These are phyloP conservation scores for Drosophila falleni DNA, from an alignment of 2,888 invertebrate genomes.

Conservation along the genomic window DNA sequence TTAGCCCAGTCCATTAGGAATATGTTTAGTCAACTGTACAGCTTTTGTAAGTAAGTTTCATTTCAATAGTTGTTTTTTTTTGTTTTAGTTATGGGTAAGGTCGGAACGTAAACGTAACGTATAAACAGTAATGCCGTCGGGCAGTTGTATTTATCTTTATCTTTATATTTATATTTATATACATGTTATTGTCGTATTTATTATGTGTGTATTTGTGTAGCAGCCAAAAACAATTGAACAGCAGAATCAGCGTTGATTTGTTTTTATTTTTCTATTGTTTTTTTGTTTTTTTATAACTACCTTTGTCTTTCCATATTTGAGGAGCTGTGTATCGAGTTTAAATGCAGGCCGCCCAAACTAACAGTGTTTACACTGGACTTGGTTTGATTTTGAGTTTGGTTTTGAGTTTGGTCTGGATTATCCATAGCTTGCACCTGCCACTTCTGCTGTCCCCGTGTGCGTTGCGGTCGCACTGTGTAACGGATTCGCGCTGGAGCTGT, in stretches of 20 bases:
- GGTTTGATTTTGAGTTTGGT: slow-evolving; percentile 47
- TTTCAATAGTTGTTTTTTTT: slow-evolving; percentile 22
- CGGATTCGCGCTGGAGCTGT: slow-evolving; percentile 77
- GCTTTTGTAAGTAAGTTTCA: slow-evolving; percentile 62
- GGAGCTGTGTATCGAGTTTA: slow-evolving; percentile 71
- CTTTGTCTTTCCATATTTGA: slow-evolving; percentile 78
- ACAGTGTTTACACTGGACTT: slow-evolving; percentile 67
- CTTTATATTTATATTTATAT: slow-evolving; percentile 13
- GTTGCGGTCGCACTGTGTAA: slow-evolving; percentile 85
- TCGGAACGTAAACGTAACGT: slow-evolving; percentile 69
- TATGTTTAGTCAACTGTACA: slow-evolving; percentile 77
- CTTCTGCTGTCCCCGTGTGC: slow-evolving; percentile 86
- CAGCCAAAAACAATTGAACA: slow-evolving; percentile 64
- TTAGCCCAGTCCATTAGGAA: slow-evolving; percentile 62
- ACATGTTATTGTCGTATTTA: slow-evolving; percentile 27
- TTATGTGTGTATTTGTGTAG: slow-evolving; percentile 65
- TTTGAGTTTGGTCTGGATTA: slow-evolving; percentile 67
- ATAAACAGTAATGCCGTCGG: slow-evolving; percentile 59
- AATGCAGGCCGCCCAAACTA: slow-evolving; percentile 64
- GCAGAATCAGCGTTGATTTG: slow-evolving; percentile 33
- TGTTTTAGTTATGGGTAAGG: slow-evolving; percentile 55
- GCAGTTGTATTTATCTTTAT: slow-evolving; percentile 31
- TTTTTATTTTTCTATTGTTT: neutral
- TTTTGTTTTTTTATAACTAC: slow-evolving; percentile 66
- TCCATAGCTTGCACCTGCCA: slow-evolving; percentile 85